Base-by-base conservation (phyloP, 2,797 vertebrate species). In the Trachops cirrhosus region DNA sequence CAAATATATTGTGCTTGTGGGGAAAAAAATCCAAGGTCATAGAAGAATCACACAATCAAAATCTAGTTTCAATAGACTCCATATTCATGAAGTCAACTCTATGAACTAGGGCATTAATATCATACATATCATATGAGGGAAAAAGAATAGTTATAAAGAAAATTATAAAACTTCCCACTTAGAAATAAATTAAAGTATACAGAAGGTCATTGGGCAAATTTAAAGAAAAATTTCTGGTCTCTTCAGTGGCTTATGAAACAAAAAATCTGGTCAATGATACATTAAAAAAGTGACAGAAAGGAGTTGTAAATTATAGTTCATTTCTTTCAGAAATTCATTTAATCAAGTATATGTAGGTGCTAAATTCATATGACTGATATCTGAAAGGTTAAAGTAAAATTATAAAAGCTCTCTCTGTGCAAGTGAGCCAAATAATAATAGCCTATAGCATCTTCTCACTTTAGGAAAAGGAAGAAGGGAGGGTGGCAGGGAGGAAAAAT, bases 181-280 rank as follows among this genome's bases (percentile, higher is more conserved):
- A 74, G 11, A 84, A 91, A 83, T 74, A 80, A 94, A 70, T 83
- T 92, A 91, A 95, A 90, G 39, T 84, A 11, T 6, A 80, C 71
- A 54, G 3, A 68, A 37, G 48, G 10, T 91, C 70, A 95, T 6
- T 57, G 34, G 86, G 44, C 5, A 89, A 57, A 68, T n/a, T 54
- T 10, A 86, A 85, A 62, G 0, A 46, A 79, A 80, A n/a, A 0
- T 37, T 88, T 50, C 70, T 80, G 34, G 5, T 73, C 21, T 89
- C 26, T 41, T 21, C 46, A 62, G 0, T 37, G 18, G 19, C 10
- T 77, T 46, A 50, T 29, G 11, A 78, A 57, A 34, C 57, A 71
- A 87, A 22, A 83, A 52, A 90, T 39, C 32, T 77, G 48, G 21
- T 54, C 11, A 92, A 82, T 22, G 9, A 29, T 57, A 9, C 48